Base-by-base conservation (phyloP, 2,888 invertebrate species). In the Orchestes rusci region DNA sequence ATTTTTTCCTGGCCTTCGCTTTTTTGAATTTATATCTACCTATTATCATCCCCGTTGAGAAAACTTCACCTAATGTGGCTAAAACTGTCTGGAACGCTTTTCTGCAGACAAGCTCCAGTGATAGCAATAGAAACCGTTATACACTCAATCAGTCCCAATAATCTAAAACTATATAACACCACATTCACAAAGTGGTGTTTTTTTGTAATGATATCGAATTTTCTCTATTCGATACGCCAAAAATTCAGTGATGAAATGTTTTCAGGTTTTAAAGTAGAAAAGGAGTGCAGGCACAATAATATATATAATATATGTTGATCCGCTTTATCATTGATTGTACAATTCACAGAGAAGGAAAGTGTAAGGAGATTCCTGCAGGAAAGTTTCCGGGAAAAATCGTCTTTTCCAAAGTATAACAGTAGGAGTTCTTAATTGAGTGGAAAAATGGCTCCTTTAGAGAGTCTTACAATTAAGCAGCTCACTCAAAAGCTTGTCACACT, bases 151-250 rank as follows among this genome's bases (percentile, higher is more conserved):
- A 27, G 27, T 7, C 15, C 7, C 16, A 23, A 16, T 38, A 38
- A 7, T 5, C 16, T 38, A 23, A 38, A 38, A 5, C 38, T 19
- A 35, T 38, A 38, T 38, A 39, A 39, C 30, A 36, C 30, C 12
- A 31, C 39, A 15, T 39, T 5, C 19, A 39, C 3, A 35, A 39
- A 39, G 32, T 39, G 39, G 39, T 39, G 39, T 16, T 4, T 4
- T 39, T 39, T 39, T 39, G 39, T 31, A 31, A 39, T 39, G 31
- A 31, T 31, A 38, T 16, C 30, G 12, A 39, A 15, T n/a, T 39
- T 31, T 3, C 5, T 18, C 17, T 31, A 31, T 39, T 32, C 17
- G 32, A 39, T 38, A 16, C 39, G 12, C 19, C 34, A 39, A 39
- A 4, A 39, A 31, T 18, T 31, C 16, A 36, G 16, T 39, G 16